Evolutionary conservation across 2,797 vertebrate species (phyloP), one percentile per base, ranked within the genome.

Genomic region (Dicrostonyx torquatus): DNA sequence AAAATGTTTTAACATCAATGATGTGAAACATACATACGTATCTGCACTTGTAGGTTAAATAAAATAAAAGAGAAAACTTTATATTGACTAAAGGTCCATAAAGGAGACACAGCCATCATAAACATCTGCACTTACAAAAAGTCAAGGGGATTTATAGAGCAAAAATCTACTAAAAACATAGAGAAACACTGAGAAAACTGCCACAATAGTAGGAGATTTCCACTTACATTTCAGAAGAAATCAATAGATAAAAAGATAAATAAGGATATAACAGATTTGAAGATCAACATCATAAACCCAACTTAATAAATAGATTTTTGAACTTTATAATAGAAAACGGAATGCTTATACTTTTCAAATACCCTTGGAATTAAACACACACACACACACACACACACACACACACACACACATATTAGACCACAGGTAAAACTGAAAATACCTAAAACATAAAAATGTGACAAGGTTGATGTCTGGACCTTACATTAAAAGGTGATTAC

Each of bases 161-260:
- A 80, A 92, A 92, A 89, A 72, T 89, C 83, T 66, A 66, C 48
- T 78, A 43, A 17, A 92, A 92, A 85, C 9, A 48, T 26, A 68
- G 91, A 18, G 29, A 80, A 64, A 66, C 24, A 40, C 77, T 26
- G 1, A 77, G 22, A 85, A 72, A 70, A 62, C 45, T 26, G 90
- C 34, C 22, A 11, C 2, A 22, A 53, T 14, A 37, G 18, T 58
- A 29, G n/a, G 34, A 77, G 20, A 73, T 40, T 78, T 92, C 83
- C 45, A 53, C 78, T 94, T 73, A n/a, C 17, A 26, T 94, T 77
- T 20, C 66, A 93, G 94, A 92, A 80, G 80, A 82, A 89, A 85
- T 77, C 87, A 93, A 68, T 66, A 93, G 87, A 75, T 82, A 11
- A 93, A 93, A 92, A 34, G 87, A 88, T 64, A 89, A 92, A 70